Evolutionary conservation across 2,888 invertebrate genomes (phyloP).

Genomic region (Epiblema foenella): DNA sequence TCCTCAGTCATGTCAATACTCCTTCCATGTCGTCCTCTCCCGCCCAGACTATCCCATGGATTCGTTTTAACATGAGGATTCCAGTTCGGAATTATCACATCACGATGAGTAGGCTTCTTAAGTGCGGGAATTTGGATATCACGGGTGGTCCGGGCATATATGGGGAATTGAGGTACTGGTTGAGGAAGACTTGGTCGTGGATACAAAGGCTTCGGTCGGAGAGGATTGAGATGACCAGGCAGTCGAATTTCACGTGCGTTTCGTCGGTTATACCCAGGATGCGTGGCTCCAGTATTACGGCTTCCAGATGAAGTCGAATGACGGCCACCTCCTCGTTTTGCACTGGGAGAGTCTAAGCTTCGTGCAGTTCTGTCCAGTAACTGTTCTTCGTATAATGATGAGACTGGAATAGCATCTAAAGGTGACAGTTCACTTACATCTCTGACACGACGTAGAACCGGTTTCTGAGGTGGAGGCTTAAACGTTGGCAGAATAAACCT

Average conservation of each 20-base stretch:
- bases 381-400: constrained; percentile 26
- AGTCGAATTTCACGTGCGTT: constrained; percentile 44
- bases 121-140: constrained; percentile 50
- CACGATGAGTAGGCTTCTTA: constrained; percentile 54
- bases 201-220: constrained; percentile 42
- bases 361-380: constrained; percentile 51
- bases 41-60: constrained; percentile 57
- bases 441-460: constrained; percentile 45
- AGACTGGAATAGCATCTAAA: constrained; percentile 48
- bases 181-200: constrained; percentile 41
- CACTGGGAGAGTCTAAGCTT: constrained; percentile 57
- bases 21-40: constrained; percentile 47
- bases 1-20: constrained; percentile 41
- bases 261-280: constrained; percentile 62
- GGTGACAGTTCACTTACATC: constrained; percentile 50
- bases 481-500: constrained; percentile 52
- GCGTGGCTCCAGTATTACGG: constrained; percentile 57
- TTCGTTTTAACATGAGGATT: constrained; percentile 58
- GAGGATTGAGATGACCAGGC: constrained; percentile 35
- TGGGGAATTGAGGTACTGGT: constrained; percentile 42
- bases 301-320: constrained; percentile 52
- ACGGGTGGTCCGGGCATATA: constrained; percentile 48
- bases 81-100: constrained; percentile 61
- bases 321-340: constrained; percentile 55
- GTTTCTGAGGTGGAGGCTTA: constrained; percentile 48